A percentile compares a stretch with the other conserved stretches of the same genome.
These are phyloP conservation scores for Cordylochernes scorpioides DNA, from an alignment of 2,888 invertebrate genomes.

Conservation along the genomic window DNA sequence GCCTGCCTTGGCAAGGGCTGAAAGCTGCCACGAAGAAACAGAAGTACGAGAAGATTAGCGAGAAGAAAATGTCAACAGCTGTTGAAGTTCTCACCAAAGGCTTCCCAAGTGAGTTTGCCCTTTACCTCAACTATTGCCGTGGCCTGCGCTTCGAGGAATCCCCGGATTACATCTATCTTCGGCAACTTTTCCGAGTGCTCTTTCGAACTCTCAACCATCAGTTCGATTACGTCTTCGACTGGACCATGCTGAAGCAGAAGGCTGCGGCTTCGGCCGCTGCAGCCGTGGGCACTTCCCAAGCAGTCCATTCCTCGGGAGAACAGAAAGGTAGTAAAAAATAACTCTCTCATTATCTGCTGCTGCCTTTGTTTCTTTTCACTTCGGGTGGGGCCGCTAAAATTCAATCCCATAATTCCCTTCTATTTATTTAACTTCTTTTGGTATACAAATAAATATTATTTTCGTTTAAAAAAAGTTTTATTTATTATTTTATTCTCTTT, in stretches of 20 bases:
- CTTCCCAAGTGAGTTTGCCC: constrained; percentile 94
- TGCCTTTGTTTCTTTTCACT: no score
- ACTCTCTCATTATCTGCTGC: no score
- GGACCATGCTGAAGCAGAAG: constrained; percentile 96
- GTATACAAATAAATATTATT: no score
- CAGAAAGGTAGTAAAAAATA: no score
- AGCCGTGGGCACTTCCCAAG: constrained; percentile 16
- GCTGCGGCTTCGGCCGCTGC: constrained; percentile 29
- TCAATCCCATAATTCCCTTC: no score
- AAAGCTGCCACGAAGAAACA: constrained; percentile 93
- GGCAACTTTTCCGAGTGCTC: constrained; percentile 90
- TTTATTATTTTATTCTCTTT: no score
- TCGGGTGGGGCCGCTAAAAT: no score
- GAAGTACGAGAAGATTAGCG: constrained; percentile 96
- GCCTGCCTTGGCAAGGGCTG: constrained; percentile 83
- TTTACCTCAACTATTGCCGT: constrained; percentile 98
- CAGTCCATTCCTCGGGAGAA: no score
- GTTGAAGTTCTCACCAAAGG: constrained; percentile 96
- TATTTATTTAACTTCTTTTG: no score
- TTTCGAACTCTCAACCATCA: constrained; percentile 98
- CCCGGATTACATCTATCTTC: constrained; percentile 97
- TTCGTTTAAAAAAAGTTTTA: no score
- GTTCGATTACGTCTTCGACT: constrained; percentile 97
- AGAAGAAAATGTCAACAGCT: constrained; percentile 98
- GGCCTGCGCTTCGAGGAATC: constrained; percentile 91